Evolutionary conservation across 2,797 vertebrate genomes (phyloP), one percentile per base, ranked within the genome.

Genomic region (Muscicapa comitata): DNA sequence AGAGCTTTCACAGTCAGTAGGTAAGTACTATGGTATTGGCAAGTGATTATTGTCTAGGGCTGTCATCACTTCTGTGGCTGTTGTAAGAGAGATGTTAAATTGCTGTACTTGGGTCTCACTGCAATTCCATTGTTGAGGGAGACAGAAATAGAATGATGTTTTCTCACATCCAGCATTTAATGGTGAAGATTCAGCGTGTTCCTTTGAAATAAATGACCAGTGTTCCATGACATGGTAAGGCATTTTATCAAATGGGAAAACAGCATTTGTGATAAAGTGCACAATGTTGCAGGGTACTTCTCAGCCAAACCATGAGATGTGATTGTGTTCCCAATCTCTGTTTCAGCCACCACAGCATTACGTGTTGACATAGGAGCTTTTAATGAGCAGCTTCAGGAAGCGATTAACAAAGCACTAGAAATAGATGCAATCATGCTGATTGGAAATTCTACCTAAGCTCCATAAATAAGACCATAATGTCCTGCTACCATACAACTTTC

Each of bases 341-440:
- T 82, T 89, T 96, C 90, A 93, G 73, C 92, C 93, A 90, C 86
- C 87, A 95, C 92, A 25, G 81, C 88, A 84, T 82, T 95, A 87
- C 58, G 20, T 96, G 94, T 97, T 94, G 93, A 96, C 92, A 95
- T n/a, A 81, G 92, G 71, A 95, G 93, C 73, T 91, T 95, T 94
- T 97, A 96, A 96, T 95, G 95, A 96, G 93, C 94, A 97, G 88
- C 94, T 95, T 97, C 95, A 96, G 96, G 96, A 97, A 96, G 92
- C 84, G 93, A 95, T 97, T 96, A 97, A 95, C 94, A 96, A 97
- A 96, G 93, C 90, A 93, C 96, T 97, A 97, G 96, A 97, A 96
- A 97, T 96, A 96, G 96, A 96, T 95, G 96, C 93, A 97, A 97
- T 97, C 95, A 97, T 95, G 90, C 93, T 97, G 96, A 97, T 97